Percentiles rank a stretch among this genome's conserved stretches.
phyloP scores from a whole-genome alignment of 2,888 invertebrate genomes.

The Tachina lurida region DNA sequence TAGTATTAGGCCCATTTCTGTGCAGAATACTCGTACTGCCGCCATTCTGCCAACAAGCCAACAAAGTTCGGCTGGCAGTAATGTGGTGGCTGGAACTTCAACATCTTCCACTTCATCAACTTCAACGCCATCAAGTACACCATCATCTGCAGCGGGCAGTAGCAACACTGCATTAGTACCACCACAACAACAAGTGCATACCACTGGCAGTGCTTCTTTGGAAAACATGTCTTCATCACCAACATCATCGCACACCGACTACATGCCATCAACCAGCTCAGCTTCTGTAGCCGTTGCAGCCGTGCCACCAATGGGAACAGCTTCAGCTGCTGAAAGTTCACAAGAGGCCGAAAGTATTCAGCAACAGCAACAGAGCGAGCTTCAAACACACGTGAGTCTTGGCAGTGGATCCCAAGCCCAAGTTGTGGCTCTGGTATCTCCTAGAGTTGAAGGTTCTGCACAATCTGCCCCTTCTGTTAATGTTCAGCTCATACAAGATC shows the following conservation, averaged over 20 bases:
- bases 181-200: slow-evolving; percentile 86
- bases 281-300: slow-evolving; percentile 86
- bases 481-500: slow-evolving; percentile 78
- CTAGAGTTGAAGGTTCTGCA: slow-evolving; percentile 86
- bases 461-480: slow-evolving; percentile 77
- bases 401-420: slow-evolving; percentile 83
- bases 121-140: slow-evolving; percentile 76
- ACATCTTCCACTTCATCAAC: slow-evolving; percentile 81
- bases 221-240: slow-evolving; percentile 87
- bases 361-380: slow-evolving; percentile 80
- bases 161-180: slow-evolving; percentile 85
- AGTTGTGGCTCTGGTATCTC: slow-evolving; percentile 88
- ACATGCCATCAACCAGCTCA: slow-evolving; percentile 93
- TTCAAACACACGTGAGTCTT: slow-evolving; percentile 80
- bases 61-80: slow-evolving; percentile 82
- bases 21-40: slow-evolving; percentile 87
- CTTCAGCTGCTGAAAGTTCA: slow-evolving; percentile 83
- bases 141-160: slow-evolving; percentile 75
- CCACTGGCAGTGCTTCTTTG: slow-evolving; percentile 82
- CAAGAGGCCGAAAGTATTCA: slow-evolving; percentile 83
- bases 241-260: slow-evolving; percentile 90
- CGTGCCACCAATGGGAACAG: slow-evolving; percentile 85
- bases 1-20: slow-evolving; percentile 95
- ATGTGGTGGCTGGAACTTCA: slow-evolving; percentile 76
- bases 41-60: slow-evolving; percentile 89